Base-by-base conservation (phyloP, 1,140 invertebrate species). In the Zaprionus ghesquierei region DNA sequence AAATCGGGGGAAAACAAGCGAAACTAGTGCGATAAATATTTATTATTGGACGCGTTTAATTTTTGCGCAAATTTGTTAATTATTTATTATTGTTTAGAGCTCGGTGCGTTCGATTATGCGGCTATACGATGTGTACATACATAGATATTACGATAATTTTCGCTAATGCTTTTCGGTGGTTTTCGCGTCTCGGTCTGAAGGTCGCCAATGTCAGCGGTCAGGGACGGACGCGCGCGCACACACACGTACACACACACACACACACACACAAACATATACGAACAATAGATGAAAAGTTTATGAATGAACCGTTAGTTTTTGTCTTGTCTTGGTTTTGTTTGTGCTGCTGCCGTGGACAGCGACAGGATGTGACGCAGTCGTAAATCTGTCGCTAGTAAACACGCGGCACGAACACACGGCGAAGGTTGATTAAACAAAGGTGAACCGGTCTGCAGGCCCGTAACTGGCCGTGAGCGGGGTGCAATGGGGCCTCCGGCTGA, bases 301-400 rank as follows among this genome's bases (percentile, higher is more conserved):
- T 71, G 69, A 71, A 71, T 71, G 69, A 51, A 54, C 41, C 44
- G 29, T 9, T 49, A 56, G 35, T 50, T 69, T 50, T 62, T 70
- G 54, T 50, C n/a, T 53, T 31, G 20, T 51, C 22, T 62, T 15
- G 23, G 51, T 25, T n/a, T 54, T 58, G 50, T 56, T 41, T 59
- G 33, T n/a, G 44, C 44, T 69, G 72, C 55, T 60, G 63, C 15
- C 31, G 27, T 62, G 44, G 46, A 33, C 54, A 18, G 18, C 56
- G 56, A 81, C 81, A 86, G 81, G 81, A 85, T 86, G 81, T 85
- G 81, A 85, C 81, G 81, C 65, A 55, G 60, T 63, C 55, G 77
- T 80, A 65, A 80, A 80, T 82, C 72, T 58, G 81, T 74, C 62
- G 77, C 73, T 69, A 78, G 86, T 86, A 79, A 86, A 86, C 81